Percentiles rank a stretch among this genome's conserved stretches.
Conservation (phyloP, 1,140 invertebrate genomes). For the Adoxophyes honmai region DNA sequence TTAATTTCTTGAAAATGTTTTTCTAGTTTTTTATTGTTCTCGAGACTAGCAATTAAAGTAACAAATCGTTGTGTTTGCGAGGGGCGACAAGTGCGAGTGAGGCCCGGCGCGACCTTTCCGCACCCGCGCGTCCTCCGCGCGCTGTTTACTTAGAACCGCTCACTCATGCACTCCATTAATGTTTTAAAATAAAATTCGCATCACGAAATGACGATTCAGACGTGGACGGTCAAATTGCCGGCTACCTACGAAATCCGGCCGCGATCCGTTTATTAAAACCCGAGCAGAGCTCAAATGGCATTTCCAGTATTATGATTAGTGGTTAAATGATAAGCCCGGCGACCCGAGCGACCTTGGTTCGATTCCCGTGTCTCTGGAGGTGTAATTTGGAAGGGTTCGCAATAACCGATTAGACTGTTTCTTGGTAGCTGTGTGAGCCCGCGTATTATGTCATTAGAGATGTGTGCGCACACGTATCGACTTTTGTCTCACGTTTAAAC, state of each 20-base stretch:
- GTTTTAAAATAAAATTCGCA: conserved; percentile 11
- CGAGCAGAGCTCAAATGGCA: conserved; percentile 65
- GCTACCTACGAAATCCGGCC: conserved; percentile 42
- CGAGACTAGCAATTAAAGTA: no score
- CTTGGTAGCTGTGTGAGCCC: conserved; percentile 62
- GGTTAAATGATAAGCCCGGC: conserved; percentile 67
- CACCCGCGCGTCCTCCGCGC: background rate
- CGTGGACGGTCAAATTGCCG: conserved; percentile 49
- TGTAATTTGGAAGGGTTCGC: conserved; percentile 68
- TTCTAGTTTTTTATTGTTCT: no score
- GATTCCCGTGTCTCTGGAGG: conserved; percentile 70
- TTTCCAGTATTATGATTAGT: conserved; percentile 66
- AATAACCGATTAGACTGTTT: conserved; percentile 67
- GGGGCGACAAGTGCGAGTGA: background rate
- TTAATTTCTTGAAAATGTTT: no score
- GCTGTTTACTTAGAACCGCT: conserved; percentile 7
- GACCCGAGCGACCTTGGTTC: conserved; percentile 67
- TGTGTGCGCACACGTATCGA: conserved; percentile 47
- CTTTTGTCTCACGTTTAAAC: conserved; percentile 25
- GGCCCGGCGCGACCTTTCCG: background rate
- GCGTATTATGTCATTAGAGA: conserved; percentile 66
- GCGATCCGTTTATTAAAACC: conserved; percentile 55
- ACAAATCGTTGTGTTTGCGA: background rate
- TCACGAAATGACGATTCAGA: conserved; percentile 31
- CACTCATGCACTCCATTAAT: conserved; percentile 11